A percentile compares a stretch with the other conserved stretches of the same genome.
Conservation (phyloP, 2,888 invertebrate genomes). For the Tiliacea citrago region DNA sequence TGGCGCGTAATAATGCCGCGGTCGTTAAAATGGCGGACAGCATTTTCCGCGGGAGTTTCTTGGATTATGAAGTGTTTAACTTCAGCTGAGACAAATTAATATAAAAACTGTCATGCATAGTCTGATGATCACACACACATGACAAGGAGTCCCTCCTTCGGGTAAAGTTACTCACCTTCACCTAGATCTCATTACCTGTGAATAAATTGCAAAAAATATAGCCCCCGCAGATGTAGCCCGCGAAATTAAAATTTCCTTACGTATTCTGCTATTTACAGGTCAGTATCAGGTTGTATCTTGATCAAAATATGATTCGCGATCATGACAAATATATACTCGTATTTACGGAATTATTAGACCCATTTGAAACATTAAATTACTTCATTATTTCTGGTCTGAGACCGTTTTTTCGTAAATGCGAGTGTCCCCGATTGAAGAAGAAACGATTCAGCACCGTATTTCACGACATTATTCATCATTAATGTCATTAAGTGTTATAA, state of each 20-base stretch:
- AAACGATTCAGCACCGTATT: constrained; percentile 32
- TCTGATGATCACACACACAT: neutral
- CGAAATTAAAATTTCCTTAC: too few relatives aligned
- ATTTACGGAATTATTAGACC: too few relatives aligned
- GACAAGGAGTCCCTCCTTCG: neutral
- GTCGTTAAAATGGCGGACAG: constrained; percentile 35
- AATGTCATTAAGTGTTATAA: constrained; percentile 43
- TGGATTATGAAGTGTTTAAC: constrained; percentile 41
- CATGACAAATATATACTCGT: too few relatives aligned
- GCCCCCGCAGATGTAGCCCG: too few relatives aligned
- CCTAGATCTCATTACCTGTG: neutral
- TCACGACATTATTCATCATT: constrained; percentile 38
- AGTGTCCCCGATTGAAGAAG: too few relatives aligned
- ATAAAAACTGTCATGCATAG: neutral
- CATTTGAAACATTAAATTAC: neutral
- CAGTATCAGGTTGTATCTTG: too few relatives aligned
- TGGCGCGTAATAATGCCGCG: constrained; percentile 23
- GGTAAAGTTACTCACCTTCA: too few relatives aligned
- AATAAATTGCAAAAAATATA: neutral
- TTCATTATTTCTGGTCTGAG: neutral
- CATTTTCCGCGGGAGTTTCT: constrained; percentile 31
- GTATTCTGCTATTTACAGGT: too few relatives aligned
- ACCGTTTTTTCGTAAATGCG: neutral
- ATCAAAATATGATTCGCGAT: too few relatives aligned
- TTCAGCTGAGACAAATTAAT: neutral